These are phyloP conservation scores for Hemaris fuciformis DNA, from an alignment of 2,888 invertebrate genomes.

Conservation along the genomic window DNA sequence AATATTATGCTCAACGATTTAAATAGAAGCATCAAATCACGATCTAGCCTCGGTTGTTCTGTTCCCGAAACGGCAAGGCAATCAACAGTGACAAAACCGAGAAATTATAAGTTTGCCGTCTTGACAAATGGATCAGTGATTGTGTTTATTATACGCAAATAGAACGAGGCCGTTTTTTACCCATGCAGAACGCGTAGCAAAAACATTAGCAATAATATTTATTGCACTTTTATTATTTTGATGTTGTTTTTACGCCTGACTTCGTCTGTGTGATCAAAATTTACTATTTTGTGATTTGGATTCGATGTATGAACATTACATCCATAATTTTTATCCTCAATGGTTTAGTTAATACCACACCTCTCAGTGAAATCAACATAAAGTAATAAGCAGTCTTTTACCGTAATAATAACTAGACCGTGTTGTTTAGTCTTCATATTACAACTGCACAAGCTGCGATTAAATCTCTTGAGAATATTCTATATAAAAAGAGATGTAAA, in stretches of 20 bases:
- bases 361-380: neutral
- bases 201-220: neutral
- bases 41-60: too few relatives aligned
- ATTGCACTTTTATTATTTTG: neutral
- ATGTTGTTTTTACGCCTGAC: neutral
- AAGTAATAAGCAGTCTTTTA: neutral
- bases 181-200: neutral
- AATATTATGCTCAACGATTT: too few relatives aligned
- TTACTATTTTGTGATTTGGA: too few relatives aligned
- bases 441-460: neutral
- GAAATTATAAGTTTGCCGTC: neutral
- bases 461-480: neutral
- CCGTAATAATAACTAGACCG: neutral
- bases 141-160: conserved; percentile 19
- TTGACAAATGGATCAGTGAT: conserved; percentile 6
- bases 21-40: neutral
- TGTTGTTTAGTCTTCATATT: neutral
- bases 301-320: too few relatives aligned
- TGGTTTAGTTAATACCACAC: too few relatives aligned
- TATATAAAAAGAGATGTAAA: neutral
- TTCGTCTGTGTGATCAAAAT: too few relatives aligned
- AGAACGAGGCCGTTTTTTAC: conserved; percentile 25
- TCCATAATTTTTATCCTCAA: too few relatives aligned
- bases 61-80: neutral
- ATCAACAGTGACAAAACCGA: neutral